phyloP scores from a whole-genome alignment of 2,797 vertebrate species.

The Trachurus trachurus region DNA sequence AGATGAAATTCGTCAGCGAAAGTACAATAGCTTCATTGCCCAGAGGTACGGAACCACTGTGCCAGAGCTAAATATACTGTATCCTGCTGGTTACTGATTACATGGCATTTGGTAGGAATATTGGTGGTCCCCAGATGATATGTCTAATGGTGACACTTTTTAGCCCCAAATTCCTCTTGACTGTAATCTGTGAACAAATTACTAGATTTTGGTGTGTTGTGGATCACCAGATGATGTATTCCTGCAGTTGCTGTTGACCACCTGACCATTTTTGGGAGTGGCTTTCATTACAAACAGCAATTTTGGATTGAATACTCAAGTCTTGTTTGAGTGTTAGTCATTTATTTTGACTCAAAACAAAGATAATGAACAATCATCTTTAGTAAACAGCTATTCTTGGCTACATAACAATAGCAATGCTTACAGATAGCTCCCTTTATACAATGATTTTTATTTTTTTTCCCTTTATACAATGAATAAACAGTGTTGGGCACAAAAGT shows the following conservation, averaged over 20 bases:
- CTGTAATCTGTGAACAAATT: neutral
- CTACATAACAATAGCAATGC: too few species aligned
- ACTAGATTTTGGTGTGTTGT: neutral
- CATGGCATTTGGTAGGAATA: neutral
- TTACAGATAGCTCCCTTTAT: neutral
- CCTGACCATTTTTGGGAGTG: neutral
- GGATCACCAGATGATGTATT: neutral
- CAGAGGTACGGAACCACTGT: too few species aligned
- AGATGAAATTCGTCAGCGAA: too few species aligned
- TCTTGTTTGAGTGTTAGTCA: neutral
- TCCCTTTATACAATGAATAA: too few species aligned
- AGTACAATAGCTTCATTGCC: too few species aligned
- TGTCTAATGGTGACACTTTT: neutral
- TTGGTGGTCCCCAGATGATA: neutral
- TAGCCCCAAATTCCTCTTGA: neutral
- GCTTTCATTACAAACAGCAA: neutral
- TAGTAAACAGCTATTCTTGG: too few species aligned
- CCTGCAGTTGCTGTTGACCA: too few species aligned
- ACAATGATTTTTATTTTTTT: too few species aligned
- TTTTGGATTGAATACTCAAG: neutral
- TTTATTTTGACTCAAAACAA: neutral
- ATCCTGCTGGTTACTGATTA: neutral
- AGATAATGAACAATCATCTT: neutral
- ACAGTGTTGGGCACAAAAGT: too few species aligned
- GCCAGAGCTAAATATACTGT: neutral